Evolutionary conservation across 1,140 invertebrate species (phyloP), one percentile per base, ranked within the genome.

Genomic region (Drosophila asahinai): DNA sequence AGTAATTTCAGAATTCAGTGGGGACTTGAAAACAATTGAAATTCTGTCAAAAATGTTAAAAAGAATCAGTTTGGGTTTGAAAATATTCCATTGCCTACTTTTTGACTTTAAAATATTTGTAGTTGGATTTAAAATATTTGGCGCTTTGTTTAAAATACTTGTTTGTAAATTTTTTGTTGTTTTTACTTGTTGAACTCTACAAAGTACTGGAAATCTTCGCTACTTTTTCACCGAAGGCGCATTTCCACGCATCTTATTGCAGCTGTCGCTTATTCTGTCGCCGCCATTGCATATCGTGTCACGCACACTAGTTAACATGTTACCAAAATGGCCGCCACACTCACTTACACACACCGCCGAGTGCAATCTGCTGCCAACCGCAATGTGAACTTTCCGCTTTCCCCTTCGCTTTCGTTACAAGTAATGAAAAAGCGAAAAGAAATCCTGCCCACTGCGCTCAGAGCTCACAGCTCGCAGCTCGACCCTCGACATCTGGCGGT

Each of bases 281-380:
- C 43, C 61, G 68, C 54, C 58, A 64, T 55, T 86, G 83, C 72
- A 72, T 77, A 83, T 83, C 76, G 60, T 64, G 68, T 75, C 80
- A 83, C 73, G 54, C 81, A 89, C 72, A 83, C 77, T 72, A 61
- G 60, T 80, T 77, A 80, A 62, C 67, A 73, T 73, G 73, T 77
- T 81, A 81, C 74, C 63, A 74, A 80, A 80, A 80, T 68, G 77
- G 51, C 71, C 70, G 42, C 55, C 71, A 54, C 66, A 70, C 65
- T 55, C 71, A 52, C 47, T 48, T 40, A 54, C 52, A 60, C 58
- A 48, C 55, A 62, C 59, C 49, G 47, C 38, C 45, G 30, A 60
- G 45, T 82, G 72, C 72, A 87, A 68, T 66, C 77, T 68, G 68
- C 66, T 82, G 83, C 83, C 83, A 87, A 81, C 75, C 80, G 74